These are phyloP conservation scores for Crocallis elinguaria DNA, from an alignment of 2,888 invertebrate genomes.

Conservation along the genomic window DNA sequence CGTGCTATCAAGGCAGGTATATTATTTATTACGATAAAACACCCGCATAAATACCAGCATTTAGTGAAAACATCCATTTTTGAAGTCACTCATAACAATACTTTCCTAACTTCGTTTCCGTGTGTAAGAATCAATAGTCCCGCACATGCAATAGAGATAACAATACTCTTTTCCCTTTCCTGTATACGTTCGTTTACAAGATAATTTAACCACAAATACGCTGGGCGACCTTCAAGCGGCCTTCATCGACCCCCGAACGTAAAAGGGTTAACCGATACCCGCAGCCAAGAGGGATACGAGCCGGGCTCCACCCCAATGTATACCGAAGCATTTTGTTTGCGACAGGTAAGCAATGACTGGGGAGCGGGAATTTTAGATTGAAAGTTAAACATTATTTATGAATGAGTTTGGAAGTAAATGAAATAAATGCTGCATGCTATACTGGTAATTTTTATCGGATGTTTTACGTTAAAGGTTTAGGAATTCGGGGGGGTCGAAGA, in stretches of 20 bases:
- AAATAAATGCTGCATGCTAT: no score
- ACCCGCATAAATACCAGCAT: no score
- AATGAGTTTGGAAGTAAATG: no score
- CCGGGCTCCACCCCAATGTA: not conserved
- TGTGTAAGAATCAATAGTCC: not conserved
- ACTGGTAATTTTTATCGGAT: no score
- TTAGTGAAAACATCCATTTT: no score
- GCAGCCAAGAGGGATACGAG: conserved; percentile 1
- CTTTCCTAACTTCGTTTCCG: not conserved
- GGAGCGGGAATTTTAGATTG: not conserved
- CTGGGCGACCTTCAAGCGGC: conserved; percentile 10
- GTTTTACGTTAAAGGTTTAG: no score
- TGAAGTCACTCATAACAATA: no score
- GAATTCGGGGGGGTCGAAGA: no score
- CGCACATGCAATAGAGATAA: not conserved
- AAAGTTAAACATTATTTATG: no score
- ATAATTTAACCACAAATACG: conserved; percentile 9
- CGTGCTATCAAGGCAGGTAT: no score
- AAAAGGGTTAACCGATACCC: conserved; percentile 15
- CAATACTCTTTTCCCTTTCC: not conserved
- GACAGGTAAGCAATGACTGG: not conserved
- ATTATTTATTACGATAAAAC: no score
- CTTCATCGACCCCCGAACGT: conserved; percentile 17
- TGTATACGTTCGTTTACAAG: not conserved
- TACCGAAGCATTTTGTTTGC: conserved; percentile 1